Conservation (phyloP, 1,140 invertebrate genomes). For the Propsilocerus akamusi region DNA sequence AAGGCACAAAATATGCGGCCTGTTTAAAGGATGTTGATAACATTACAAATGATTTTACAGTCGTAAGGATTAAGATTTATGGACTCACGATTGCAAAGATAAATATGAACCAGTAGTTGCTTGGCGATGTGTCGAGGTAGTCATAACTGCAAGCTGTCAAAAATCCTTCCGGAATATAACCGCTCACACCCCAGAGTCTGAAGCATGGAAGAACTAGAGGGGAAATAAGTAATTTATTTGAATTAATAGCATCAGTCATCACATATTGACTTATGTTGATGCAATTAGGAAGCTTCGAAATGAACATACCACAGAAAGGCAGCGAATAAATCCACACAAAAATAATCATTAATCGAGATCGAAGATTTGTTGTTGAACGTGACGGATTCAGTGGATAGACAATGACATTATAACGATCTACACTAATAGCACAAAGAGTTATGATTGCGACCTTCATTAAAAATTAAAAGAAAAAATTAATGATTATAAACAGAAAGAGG, state of each 20-base stretch:
- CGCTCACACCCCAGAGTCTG: conserved; percentile 32
- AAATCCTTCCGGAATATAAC: conserved; percentile 59
- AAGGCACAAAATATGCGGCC: conserved; percentile 42
- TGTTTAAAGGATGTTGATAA: not conserved
- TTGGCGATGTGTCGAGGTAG: conserved; percentile 39
- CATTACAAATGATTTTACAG: not conserved
- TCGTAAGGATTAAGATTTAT: not conserved
- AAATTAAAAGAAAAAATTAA: not conserved
- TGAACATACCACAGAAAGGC: not conserved
- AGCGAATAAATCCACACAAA: conserved; percentile 45
- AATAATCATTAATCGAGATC: conserved; percentile 39
- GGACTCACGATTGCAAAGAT: conserved; percentile 34
- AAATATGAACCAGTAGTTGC: conserved; percentile 40
- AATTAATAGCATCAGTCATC: no score
- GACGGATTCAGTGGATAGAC: conserved; percentile 45
- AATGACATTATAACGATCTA: conserved; percentile 54
- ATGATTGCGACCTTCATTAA: conserved; percentile 36
- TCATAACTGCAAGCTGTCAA: conserved; percentile 67
- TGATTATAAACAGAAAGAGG: not conserved
- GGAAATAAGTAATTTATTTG: not conserved
- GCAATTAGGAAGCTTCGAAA: not conserved
- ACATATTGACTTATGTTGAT: no score
- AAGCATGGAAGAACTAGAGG: not conserved
- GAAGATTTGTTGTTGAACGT: conserved; percentile 32
- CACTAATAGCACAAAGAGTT: conserved; percentile 44